phyloP scores from a whole-genome alignment of 2,888 invertebrate genomes.

The Sthenelais limicola region DNA sequence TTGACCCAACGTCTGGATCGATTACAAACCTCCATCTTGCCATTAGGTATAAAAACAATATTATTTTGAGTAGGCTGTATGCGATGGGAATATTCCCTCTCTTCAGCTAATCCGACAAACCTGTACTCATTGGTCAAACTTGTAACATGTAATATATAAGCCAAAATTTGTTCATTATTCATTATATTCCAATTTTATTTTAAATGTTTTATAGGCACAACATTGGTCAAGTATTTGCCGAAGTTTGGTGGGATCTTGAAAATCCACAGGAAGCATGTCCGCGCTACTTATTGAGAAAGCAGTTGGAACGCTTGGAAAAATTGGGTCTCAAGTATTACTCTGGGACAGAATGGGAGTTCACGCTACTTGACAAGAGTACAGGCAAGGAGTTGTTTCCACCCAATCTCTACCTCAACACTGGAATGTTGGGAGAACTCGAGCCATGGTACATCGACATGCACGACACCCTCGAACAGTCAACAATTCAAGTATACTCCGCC shows the following conservation, averaged over 20 bases:
- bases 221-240: not conserved
- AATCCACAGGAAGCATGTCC: conserved; percentile 2
- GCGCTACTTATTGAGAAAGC: not conserved
- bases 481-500: conserved; percentile 37
- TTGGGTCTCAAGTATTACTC: not conserved
- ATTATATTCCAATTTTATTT: too few species aligned
- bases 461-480: conserved; percentile 13
- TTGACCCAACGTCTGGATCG: too few species aligned
- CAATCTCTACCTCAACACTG: not conserved
- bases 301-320: not conserved
- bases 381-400: not conserved
- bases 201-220: conserved; percentile 1
- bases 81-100: too few species aligned
- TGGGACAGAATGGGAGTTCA: conserved; percentile 1
- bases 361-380: not conserved
- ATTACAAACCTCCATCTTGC: too few species aligned
- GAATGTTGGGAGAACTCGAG: not conserved
- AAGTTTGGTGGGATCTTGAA: not conserved
- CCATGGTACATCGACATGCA: conserved; percentile 30
- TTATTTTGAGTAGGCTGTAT: too few species aligned
- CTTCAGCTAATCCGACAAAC: too few species aligned
- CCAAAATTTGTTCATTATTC: too few species aligned
- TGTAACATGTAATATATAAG: too few species aligned
- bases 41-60: too few species aligned
- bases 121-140: too few species aligned